Percentiles rank a stretch among this genome's conserved stretches.
Evolutionary conservation across 2,888 invertebrate species (phyloP).

Genomic region (Andricus quercusramuli): DNA sequence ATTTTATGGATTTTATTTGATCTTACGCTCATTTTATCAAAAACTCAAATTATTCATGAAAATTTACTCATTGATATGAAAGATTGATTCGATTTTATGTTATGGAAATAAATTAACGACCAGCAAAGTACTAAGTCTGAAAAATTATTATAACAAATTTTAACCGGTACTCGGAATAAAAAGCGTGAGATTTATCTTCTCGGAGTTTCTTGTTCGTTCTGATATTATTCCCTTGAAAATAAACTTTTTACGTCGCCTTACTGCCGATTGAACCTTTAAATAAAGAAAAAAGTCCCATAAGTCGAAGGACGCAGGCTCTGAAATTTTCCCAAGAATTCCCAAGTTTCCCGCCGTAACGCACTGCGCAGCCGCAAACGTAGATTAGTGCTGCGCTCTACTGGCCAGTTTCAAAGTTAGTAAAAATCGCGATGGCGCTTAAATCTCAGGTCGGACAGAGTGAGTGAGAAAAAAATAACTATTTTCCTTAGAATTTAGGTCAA

Average conservation of each 20-base stretch:
- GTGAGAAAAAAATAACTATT: conserved; percentile 77
- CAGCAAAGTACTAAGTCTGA: no score
- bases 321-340: no score
- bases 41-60: no score
- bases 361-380: no score
- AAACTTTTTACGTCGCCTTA: neutral
- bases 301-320: neutral
- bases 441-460: conserved; percentile 92
- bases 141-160: neutral
- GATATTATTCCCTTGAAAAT: neutral
- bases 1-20: no score
- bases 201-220: neutral
- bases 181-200: neutral
- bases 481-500: conserved; percentile 11
- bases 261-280: neutral
- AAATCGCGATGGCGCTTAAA: conserved; percentile 90
- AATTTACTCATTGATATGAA: no score
- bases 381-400: conserved; percentile 60
- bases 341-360: no score
- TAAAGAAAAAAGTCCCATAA: neutral
- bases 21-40: no score
- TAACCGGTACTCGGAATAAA: neutral
- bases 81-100: no score
- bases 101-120: no score
- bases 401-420: conserved; percentile 21